These are phyloP conservation scores for Ips nitidus DNA, from an alignment of 1,140 invertebrate genomes.

Conservation along the genomic window DNA sequence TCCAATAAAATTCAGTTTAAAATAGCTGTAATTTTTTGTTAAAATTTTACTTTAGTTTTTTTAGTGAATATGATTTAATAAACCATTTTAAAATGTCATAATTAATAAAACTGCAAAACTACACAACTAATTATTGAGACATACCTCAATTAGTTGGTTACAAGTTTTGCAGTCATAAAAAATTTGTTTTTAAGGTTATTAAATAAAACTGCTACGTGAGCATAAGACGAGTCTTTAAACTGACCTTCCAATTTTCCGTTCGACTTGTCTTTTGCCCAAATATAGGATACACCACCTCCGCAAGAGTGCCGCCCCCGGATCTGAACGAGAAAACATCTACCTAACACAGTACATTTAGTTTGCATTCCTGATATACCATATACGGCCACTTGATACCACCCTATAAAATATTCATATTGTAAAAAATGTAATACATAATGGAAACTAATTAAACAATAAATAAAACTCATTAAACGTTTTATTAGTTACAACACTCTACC, in stretches of 20 bases:
- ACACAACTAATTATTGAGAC: too few relatives aligned
- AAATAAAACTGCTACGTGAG: too few relatives aligned
- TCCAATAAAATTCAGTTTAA: slow-evolving; percentile 9
- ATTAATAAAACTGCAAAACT: too few relatives aligned
- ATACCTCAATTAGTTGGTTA: too few relatives aligned
- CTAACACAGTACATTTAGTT: slow-evolving; percentile 21
- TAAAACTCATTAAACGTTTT: background rate
- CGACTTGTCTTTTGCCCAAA: slow-evolving; percentile 32
- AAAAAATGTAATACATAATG: background rate
- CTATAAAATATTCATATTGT: background rate
- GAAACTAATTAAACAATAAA: background rate
- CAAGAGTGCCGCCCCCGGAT: slow-evolving; percentile 18
- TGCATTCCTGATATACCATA: slow-evolving; percentile 25
- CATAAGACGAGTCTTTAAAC: slow-evolving; percentile 11
- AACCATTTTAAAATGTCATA: too few relatives aligned
- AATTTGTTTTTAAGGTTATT: too few relatives aligned
- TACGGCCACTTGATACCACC: background rate
- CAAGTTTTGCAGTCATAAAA: too few relatives aligned
- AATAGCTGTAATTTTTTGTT: background rate
- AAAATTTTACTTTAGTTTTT: background rate
- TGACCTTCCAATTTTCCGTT: slow-evolving; percentile 33
- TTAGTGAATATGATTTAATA: too few relatives aligned
- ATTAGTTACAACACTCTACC: background rate
- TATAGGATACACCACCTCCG: slow-evolving; percentile 31
- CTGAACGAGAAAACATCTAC: slow-evolving; percentile 29